Evolutionary conservation across 2,797 vertebrate species (phyloP).

Genomic region (Eleutherodactylus coqui): DNA sequence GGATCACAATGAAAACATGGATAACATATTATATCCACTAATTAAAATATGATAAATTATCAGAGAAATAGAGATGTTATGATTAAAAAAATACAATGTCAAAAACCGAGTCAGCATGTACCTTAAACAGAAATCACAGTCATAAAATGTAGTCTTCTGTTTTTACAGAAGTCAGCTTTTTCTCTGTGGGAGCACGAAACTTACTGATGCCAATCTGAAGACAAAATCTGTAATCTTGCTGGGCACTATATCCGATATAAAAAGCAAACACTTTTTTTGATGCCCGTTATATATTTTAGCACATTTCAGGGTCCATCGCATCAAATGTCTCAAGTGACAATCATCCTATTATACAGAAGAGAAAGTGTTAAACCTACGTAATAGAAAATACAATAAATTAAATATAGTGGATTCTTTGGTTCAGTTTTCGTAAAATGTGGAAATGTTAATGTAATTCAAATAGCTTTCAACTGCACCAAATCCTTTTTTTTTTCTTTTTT

Average conservation of each 20-base stretch:
- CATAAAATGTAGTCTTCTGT: no score
- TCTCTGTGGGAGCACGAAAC: no score
- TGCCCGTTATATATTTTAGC: not conserved
- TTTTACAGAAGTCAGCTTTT: no score
- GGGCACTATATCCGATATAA: not conserved
- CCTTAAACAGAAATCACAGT: no score
- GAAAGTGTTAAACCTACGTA: not conserved
- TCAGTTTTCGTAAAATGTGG: not conserved
- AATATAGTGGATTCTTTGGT: not conserved
- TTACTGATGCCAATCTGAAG: no score
- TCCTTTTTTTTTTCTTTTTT: not conserved
- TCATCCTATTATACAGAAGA: not conserved
- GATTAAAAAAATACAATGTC: no score
- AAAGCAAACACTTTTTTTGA: not conserved
- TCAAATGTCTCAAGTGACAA: not conserved
- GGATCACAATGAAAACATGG: no score
- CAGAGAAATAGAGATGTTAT: no score
- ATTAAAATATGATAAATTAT: no score
- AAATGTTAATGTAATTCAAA: not conserved
- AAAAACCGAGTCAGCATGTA: no score
- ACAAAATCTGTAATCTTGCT: not conserved
- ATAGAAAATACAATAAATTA: not conserved
- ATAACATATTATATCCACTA: no score
- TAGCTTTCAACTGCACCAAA: slow-evolving; percentile 19
- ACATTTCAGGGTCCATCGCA: not conserved